phyloP scores from a whole-genome alignment of 2,888 invertebrate species.

The Diaphora mendica region DNA sequence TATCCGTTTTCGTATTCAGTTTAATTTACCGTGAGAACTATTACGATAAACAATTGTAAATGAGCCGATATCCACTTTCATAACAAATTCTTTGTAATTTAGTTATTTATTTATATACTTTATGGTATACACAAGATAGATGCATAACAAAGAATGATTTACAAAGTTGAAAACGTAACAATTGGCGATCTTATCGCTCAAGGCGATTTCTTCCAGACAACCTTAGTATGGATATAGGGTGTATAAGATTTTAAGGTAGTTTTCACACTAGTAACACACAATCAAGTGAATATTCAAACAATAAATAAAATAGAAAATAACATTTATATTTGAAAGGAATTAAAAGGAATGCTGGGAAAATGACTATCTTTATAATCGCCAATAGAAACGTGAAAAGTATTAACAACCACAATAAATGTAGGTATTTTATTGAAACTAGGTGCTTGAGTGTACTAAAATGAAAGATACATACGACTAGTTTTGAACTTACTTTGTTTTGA shows the following conservation, averaged over 20 bases:
- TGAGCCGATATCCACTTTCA: constrained; percentile 40
- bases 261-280: no score
- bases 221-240: no score
- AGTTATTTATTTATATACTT: no score
- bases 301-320: no score
- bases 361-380: neutral
- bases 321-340: neutral
- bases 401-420: neutral
- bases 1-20: constrained; percentile 54
- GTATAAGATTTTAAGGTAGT: no score
- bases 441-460: neutral
- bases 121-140: no score
- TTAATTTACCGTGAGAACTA: constrained; percentile 61
- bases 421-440: neutral
- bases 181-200: no score
- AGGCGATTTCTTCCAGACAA: no score
- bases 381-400: neutral
- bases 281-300: no score
- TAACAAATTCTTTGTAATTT: constrained; percentile 43
- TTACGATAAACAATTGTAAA: constrained; percentile 46
- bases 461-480: neutral
- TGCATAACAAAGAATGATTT: no score
- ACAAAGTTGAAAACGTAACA: no score
- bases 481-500: neutral
- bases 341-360: neutral